Evolutionary conservation across 2,797 vertebrate species (phyloP).

Genomic region (Borostomias antarcticus): DNA sequence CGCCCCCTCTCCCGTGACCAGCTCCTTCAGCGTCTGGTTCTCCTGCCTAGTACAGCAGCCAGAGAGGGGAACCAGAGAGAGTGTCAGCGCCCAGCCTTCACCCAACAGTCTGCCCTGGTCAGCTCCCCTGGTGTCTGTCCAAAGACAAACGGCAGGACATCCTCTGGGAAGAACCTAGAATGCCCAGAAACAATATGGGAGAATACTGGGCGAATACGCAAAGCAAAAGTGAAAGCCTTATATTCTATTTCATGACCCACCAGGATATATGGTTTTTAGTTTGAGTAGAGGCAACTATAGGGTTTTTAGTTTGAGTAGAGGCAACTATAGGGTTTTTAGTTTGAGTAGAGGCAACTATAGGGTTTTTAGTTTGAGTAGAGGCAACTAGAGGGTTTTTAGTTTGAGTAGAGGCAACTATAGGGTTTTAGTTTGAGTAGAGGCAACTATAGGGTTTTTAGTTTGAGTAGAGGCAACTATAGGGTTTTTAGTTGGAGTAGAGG

Average conservation of each 20-base stretch:
- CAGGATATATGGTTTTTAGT: background rate
- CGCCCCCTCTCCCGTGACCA: constrained; percentile 75
- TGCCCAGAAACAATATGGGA: constrained; percentile 22
- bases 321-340: too few species aligned
- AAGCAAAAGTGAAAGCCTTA: constrained; percentile 56
- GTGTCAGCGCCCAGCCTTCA: constrained; percentile 6
- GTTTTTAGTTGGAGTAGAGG: too few species aligned
- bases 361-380: too few species aligned
- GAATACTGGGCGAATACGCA: constrained; percentile 35
- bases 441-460: too few species aligned
- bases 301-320: too few species aligned
- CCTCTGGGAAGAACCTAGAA: constrained; percentile 72
- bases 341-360: too few species aligned
- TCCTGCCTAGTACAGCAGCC: constrained; percentile 83
- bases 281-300: background rate
- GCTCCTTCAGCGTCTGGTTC: constrained; percentile 91
- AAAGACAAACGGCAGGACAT: constrained; percentile 22
- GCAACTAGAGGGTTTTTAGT: too few species aligned
- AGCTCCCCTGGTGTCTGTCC: too few species aligned
- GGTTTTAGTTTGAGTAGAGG: too few species aligned
- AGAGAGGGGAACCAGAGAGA: constrained; percentile 25
- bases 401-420: too few species aligned
- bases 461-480: too few species aligned
- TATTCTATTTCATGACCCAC: background rate
- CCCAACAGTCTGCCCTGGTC: constrained; percentile 7